These are phyloP conservation scores for Drosophila differens DNA, from an alignment of 2,888 invertebrate species.

Conservation along the genomic window DNA sequence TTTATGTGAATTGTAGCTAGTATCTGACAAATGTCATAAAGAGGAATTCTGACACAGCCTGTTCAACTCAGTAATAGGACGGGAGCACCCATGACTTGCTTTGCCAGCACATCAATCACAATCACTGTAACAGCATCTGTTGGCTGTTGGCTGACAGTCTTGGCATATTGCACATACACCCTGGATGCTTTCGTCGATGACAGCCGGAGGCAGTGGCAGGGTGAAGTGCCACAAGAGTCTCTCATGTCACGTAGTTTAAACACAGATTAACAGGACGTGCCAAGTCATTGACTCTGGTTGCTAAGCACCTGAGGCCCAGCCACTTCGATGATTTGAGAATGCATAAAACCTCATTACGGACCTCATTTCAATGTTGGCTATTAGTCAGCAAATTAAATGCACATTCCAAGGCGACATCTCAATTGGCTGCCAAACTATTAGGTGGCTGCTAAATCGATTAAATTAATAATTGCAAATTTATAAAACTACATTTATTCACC, in stretches of 20 bases:
- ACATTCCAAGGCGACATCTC: no score
- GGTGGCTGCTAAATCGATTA: not conserved
- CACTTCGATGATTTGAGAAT: conserved; percentile 35
- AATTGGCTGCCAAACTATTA: no score
- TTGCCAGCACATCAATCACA: conserved; percentile 55
- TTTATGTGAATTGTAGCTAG: not conserved
- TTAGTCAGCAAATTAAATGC: not conserved
- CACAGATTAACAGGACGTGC: conserved; percentile 50
- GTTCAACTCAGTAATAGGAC: not conserved
- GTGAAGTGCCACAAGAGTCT: conserved; percentile 5
- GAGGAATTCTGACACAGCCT: conserved; percentile 24
- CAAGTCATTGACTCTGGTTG: conserved; percentile 38
- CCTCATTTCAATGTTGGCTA: conserved; percentile 17
- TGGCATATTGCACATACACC: conserved; percentile 60
- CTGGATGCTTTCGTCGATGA: conserved; percentile 18
- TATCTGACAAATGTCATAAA: not conserved
- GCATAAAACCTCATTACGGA: not conserved
- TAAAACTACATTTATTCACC: not conserved
- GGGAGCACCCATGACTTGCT: not conserved
- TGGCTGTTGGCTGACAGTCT: conserved; percentile 49
- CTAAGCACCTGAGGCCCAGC: conserved; percentile 14
- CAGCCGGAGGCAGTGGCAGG: conserved; percentile 17
- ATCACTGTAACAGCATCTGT: conserved; percentile 48
- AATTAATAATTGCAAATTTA: not conserved
- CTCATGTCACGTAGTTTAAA: conserved; percentile 55